These are phyloP conservation scores for Rhinella marina DNA, from an alignment of 2,797 vertebrate species.

Conservation along the genomic window DNA sequence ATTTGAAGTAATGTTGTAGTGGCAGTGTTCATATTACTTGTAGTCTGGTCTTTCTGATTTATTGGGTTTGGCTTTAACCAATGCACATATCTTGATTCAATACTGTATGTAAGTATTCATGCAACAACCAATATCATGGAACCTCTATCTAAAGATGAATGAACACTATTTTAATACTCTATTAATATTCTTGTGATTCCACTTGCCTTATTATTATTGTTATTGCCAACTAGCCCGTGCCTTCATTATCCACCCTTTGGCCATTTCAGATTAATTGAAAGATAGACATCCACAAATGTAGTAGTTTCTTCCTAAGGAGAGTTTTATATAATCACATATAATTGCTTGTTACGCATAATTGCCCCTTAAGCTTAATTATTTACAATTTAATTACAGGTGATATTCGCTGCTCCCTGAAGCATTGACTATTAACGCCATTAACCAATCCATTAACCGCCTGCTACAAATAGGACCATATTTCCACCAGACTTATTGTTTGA, in stretches of 20 bases:
- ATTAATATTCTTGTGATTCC: conserved; percentile 5
- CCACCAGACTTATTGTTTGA: conserved; percentile 20
- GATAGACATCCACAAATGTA: conserved; percentile 43
- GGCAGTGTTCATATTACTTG: no score
- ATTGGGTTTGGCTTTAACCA: neutral
- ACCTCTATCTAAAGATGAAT: neutral
- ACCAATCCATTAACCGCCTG: conserved; percentile 48
- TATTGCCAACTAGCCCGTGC: neutral
- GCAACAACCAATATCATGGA: neutral
- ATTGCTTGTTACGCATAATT: conserved; percentile 54
- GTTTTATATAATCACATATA: conserved; percentile 54
- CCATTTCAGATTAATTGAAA: conserved; percentile 52
- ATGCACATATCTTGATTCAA: neutral
- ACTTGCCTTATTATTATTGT: conserved; percentile 18
- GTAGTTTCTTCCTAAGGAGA: conserved; percentile 36
- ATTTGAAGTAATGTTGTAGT: no score
- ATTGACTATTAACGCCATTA: conserved; percentile 52
- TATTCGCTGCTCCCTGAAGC: conserved; percentile 50
- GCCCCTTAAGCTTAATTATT: conserved; percentile 54
- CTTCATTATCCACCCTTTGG: conserved; percentile 21
- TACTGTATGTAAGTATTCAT: neutral
- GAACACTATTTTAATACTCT: neutral
- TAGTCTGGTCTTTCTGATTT: no score
- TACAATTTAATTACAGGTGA: conserved; percentile 59
- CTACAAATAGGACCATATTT: conserved; percentile 49